These are phyloP conservation scores for Margaritifera margaritifera DNA, from an alignment of 2,888 invertebrate genomes.

Conservation along the genomic window DNA sequence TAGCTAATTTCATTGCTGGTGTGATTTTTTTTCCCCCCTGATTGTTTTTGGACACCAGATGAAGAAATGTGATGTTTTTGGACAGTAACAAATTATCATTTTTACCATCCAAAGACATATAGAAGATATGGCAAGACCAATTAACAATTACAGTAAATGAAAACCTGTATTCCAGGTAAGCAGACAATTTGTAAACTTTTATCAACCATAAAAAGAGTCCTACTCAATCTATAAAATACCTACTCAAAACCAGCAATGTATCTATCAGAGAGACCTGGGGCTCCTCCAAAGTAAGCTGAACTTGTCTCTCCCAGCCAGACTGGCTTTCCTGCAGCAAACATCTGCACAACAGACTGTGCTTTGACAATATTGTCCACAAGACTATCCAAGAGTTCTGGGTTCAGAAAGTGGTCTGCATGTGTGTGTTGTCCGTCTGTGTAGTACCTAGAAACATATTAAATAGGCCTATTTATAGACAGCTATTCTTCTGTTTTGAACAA, in stretches of 20 bases:
- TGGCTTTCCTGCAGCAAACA: constrained; percentile 72
- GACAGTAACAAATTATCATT: no score
- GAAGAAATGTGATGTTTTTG: no score
- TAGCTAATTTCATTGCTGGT: no score
- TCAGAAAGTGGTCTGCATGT: constrained; percentile 79
- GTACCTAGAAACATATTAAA: constrained; percentile 46
- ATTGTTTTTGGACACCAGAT: no score
- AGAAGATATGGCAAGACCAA: no score
- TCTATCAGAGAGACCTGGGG: constrained; percentile 79
- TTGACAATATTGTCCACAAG: constrained; percentile 71
- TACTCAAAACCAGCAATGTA: constrained; percentile 81
- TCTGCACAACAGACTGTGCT: constrained; percentile 72
- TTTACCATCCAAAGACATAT: no score
- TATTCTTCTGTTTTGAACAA: no score
- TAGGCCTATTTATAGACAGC: background rate
- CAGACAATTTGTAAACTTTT: no score
- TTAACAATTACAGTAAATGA: no score
- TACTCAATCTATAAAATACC: constrained; percentile 16
- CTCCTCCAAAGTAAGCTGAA: constrained; percentile 85
- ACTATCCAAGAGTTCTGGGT: constrained; percentile 79
- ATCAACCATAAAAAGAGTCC: no score
- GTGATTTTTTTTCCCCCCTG: no score
- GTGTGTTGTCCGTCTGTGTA: constrained; percentile 79
- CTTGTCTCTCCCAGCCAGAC: constrained; percentile 81
- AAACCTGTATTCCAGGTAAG: no score